Evolutionary conservation across 2,797 vertebrate genomes (phyloP).

Genomic region (Hemitrygon akajei): DNA sequence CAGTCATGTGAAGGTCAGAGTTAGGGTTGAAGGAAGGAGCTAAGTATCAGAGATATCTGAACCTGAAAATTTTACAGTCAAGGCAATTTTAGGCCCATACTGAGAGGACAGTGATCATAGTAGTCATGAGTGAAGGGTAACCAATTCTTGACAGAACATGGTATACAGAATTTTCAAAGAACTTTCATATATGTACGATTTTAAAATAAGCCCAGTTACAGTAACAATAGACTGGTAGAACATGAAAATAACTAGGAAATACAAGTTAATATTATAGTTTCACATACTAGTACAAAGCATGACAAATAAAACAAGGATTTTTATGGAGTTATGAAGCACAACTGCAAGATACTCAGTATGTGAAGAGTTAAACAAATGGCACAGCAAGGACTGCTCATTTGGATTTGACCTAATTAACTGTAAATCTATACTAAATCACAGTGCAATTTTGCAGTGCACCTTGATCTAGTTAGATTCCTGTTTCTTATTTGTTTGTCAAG

Average conservation of each 20-base stretch:
- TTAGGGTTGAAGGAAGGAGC: no score
- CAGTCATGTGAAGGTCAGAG: no score
- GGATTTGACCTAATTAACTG: constrained; percentile 4
- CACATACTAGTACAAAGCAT: background rate
- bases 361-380: background rate
- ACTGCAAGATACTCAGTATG: background rate
- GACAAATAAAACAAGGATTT: background rate
- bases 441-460: background rate
- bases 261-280: background rate
- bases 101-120: background rate
- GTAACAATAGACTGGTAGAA: background rate
- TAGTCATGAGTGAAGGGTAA: background rate
- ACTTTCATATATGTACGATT: background rate
- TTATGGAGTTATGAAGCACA: background rate
- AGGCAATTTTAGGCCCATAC: no score
- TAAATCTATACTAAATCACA: background rate
- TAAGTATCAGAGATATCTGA: no score
- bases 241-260: background rate
- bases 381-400: background rate
- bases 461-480: background rate
- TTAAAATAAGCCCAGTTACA: background rate
- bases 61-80: no score
- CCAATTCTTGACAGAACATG: no score
- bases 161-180: background rate
- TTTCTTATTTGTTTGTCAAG: background rate